Base-by-base conservation (phyloP, 2,113 vertebrate species). In the Abramis brama region DNA sequence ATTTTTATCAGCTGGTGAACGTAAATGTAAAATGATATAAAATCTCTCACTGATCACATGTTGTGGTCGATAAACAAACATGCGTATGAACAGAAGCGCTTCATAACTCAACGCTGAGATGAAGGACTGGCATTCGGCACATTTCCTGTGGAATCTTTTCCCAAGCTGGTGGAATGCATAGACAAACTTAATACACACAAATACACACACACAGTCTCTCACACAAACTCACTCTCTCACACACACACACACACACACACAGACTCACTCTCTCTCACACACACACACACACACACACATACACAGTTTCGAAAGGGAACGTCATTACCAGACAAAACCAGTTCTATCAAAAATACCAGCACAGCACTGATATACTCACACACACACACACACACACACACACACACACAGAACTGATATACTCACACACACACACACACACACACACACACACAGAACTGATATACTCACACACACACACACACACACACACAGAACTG, bases 121-220 rank as follows among this genome's bases (percentile, higher is more conserved):
- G 92, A 88, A 91, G 90, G 93, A 83, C 36, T 92, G 92, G 94
- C 89, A 95, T 93, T 92, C 88, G 86, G 90, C 90, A 91, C 90
- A 94, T 94, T 95, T 96, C 94, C 94, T 94, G 95, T 91, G 93
- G 93, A 94, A 94, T 91, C 82, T 39, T 91, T 89, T 88, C 79
- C 90, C 43, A 85, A 82, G 55, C 73, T 82, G 87, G 91, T 90
- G 93, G 91, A 93, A 94, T 94, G 90, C 68, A 83, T 68, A 83
- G 79, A 82, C 88, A 88, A 36, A 62, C 27, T 52, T 71, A 45
- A 86, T 75, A 87, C 91, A 90, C 89, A 52, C 80, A 81, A 88
- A 88, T n/a, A 47, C 21, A 50, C 33, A 5, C 33, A 30, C 30
- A 30, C 30, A 30, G 30, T 0, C 33, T 5, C 33, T 5, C 33